Evolutionary conservation across 2,888 invertebrate genomes (phyloP).

Genomic region (Leptodirus hochenwartii): DNA sequence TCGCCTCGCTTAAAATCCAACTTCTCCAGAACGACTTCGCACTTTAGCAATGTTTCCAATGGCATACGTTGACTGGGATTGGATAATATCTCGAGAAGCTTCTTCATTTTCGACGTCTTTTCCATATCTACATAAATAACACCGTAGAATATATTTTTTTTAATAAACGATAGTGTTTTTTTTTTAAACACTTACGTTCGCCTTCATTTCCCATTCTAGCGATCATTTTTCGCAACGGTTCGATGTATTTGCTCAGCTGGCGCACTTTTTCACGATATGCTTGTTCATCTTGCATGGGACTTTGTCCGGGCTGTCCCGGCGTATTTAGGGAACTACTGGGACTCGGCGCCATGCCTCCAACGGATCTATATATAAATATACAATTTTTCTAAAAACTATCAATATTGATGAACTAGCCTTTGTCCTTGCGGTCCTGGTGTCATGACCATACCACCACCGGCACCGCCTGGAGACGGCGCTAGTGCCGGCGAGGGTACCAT

Average conservation of each 20-base stretch:
- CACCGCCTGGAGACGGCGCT: slow-evolving; percentile 45
- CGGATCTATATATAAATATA: slow-evolving; percentile 18
- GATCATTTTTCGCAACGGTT: slow-evolving; percentile 81
- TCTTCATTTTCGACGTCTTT: slow-evolving; percentile 88
- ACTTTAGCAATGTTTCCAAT: slow-evolving; percentile 76
- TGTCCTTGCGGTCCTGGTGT: slow-evolving; percentile 34
- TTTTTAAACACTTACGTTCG: slow-evolving; percentile 35
- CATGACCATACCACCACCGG: slow-evolving; percentile 31
- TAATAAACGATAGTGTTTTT: background rate
- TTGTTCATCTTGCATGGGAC: slow-evolving; percentile 65
- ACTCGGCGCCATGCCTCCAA: slow-evolving; percentile 49
- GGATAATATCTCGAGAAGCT: slow-evolving; percentile 74
- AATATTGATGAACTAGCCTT: too few relatives aligned
- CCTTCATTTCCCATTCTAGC: slow-evolving; percentile 73
- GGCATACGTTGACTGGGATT: slow-evolving; percentile 81
- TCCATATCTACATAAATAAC: slow-evolving; percentile 58
- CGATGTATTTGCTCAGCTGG: slow-evolving; percentile 85
- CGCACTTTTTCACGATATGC: slow-evolving; percentile 86
- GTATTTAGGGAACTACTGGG: slow-evolving; percentile 73
- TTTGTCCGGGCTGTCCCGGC: slow-evolving; percentile 41
- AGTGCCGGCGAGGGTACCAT: slow-evolving; percentile 54
- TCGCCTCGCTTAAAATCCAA: slow-evolving; percentile 56
- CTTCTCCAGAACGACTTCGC: slow-evolving; percentile 83
- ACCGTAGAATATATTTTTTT: slow-evolving; percentile 1
- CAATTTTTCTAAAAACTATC: slow-evolving; percentile 7